A percentile compares a stretch with the other conserved stretches of the same genome.
phyloP scores from a whole-genome alignment of 1,140 invertebrate genomes.

The Drosophila simulans region DNA sequence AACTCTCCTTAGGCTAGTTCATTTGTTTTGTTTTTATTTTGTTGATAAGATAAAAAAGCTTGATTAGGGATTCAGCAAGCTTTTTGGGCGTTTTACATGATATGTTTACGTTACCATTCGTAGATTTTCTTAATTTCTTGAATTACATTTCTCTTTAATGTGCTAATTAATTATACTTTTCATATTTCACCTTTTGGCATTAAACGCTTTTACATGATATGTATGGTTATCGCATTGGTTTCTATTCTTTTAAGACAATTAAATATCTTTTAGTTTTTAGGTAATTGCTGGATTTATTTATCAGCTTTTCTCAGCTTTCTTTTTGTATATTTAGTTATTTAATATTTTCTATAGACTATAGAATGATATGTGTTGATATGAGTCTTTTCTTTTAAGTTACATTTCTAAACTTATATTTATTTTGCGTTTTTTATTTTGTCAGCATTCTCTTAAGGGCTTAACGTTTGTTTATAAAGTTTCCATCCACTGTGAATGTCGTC shows the following conservation, averaged over 20 bases:
- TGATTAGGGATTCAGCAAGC: constrained; percentile 15
- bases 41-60: constrained; percentile 7
- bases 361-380: constrained; percentile 26
- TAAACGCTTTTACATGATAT: constrained; percentile 43
- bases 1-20: constrained; percentile 61
- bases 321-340: neutral
- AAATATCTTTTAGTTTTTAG: neutral
- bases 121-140: neutral
- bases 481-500: neutral
- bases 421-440: neutral
- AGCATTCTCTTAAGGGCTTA: neutral
- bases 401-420: neutral
- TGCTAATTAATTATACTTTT: neutral
- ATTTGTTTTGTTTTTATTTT: constrained; percentile 46
- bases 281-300: constrained; percentile 3
- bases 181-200: too few relatives aligned
- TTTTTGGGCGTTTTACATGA: constrained; percentile 61
- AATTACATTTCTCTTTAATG: neutral
- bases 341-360: neutral
- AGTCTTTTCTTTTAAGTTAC: constrained; percentile 8
- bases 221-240: constrained; percentile 6
- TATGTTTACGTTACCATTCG: constrained; percentile 37
- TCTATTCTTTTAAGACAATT: neutral
- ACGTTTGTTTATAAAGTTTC: constrained; percentile 55
- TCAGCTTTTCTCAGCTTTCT: neutral